Conservation (phyloP, 2,797 vertebrate species). For the Tokudaia muenninki region DNA sequence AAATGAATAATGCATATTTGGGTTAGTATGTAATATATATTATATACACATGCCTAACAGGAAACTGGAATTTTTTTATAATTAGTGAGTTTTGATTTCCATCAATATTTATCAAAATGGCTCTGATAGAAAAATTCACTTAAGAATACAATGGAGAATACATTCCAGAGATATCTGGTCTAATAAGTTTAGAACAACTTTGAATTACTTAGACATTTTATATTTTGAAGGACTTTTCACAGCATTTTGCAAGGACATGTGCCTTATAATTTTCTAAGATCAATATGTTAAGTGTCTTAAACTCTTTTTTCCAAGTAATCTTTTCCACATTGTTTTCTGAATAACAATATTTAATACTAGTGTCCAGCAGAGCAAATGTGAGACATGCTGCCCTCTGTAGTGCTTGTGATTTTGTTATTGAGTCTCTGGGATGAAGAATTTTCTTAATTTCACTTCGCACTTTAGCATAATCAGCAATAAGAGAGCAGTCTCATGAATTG, state of each 20-base stretch:
- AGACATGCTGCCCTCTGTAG: background rate
- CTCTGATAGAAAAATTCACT: background rate
- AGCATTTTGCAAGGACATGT: background rate
- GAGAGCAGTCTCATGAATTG: background rate
- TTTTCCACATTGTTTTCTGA: background rate
- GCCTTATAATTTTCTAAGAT: background rate
- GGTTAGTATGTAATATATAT: background rate
- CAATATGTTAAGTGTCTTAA: background rate
- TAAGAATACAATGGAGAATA: background rate
- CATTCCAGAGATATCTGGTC: background rate
- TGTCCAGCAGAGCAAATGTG: background rate
- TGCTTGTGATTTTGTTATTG: background rate
- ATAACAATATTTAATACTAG: background rate
- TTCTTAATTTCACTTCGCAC: background rate
- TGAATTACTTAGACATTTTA: background rate
- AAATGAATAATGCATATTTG: background rate
- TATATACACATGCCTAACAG: background rate
- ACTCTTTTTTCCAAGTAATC: background rate
- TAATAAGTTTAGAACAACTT: background rate
- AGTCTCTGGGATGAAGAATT: background rate
- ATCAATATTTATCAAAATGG: constrained; percentile 43
- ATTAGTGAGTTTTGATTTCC: constrained; percentile 3
- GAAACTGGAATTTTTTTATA: background rate
- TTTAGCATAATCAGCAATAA: background rate
- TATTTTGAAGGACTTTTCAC: background rate